phyloP scores from a whole-genome alignment of 2,888 invertebrate genomes.

The Melanotus villosus region DNA sequence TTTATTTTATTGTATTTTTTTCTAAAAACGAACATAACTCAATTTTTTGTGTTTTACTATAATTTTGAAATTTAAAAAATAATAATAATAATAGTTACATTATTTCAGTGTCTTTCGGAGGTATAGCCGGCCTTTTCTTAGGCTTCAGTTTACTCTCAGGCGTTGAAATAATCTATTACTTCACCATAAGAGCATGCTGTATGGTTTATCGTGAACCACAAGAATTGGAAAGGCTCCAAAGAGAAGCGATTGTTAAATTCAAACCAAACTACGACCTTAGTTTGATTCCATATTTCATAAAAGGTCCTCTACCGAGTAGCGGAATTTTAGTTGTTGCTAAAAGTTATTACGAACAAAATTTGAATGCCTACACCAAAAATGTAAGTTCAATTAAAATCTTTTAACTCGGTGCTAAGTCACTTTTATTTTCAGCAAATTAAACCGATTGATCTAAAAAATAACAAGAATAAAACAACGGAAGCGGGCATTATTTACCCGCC shows the following conservation, averaged over 20 bases:
- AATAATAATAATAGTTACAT: no score
- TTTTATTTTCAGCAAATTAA: conserved; percentile 51
- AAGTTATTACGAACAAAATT: conserved; percentile 27
- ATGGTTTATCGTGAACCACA: conserved; percentile 72
- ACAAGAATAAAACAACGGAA: conserved; percentile 26
- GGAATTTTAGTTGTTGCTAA: conserved; percentile 57
- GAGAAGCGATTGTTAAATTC: conserved; percentile 61
- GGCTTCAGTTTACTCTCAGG: conserved; percentile 85
- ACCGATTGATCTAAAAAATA: conserved; percentile 29
- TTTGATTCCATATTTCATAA: conserved; percentile 63
- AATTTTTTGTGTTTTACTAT: no score
- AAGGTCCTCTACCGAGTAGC: conserved; percentile 55
- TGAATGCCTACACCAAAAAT: conserved; percentile 3
- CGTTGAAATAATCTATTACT: conserved; percentile 84
- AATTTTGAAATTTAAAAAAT: no score
- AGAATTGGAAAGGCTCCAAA: conserved; percentile 69
- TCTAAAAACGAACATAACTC: no score
- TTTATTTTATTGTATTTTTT: no score
- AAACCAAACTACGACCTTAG: conserved; percentile 63
- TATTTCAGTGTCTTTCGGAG: conserved; percentile 77
- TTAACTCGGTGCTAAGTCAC: no score
- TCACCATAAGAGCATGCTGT: conserved; percentile 79
- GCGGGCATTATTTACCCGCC: conserved; percentile 51
- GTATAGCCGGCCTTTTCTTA: conserved; percentile 77
- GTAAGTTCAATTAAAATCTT: conserved; percentile 18